Percentiles rank a stretch among this genome's conserved stretches.
phyloP scores from a whole-genome alignment of 2,113 vertebrate genomes.

The Solenodon paradoxus region DNA sequence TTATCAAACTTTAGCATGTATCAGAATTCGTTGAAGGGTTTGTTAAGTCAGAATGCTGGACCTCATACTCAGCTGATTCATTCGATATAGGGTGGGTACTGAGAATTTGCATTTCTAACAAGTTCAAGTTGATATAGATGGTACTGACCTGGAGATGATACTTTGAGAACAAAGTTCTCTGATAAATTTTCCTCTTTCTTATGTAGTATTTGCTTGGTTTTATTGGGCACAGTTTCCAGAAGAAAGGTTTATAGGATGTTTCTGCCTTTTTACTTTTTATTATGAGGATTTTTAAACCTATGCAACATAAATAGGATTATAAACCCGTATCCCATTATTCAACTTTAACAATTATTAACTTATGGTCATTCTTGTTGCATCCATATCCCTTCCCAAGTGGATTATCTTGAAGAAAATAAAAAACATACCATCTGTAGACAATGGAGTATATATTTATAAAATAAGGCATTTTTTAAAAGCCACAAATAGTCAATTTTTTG shows the following conservation, averaged over 20 bases:
- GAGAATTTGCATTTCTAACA: background rate
- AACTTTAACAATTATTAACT: background rate
- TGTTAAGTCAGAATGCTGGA: background rate
- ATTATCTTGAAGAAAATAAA: background rate
- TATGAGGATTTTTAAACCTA: slow-evolving; percentile 2
- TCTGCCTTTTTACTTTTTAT: background rate
- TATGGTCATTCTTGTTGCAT: background rate
- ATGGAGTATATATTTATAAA: background rate
- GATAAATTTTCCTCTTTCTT: background rate
- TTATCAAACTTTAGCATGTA: background rate
- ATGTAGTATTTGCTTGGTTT: slow-evolving; percentile 4
- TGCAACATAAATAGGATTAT: background rate
- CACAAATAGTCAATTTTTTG: background rate
- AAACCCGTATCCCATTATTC: background rate
- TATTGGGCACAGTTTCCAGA: background rate
- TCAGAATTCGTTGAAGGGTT: background rate
- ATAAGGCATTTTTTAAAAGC: background rate
- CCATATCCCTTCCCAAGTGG: background rate
- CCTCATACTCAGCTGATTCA: background rate
- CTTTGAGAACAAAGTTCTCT: background rate
- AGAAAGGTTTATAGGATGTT: background rate
- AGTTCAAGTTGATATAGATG: background rate
- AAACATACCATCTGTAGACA: background rate
- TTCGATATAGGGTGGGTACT: background rate
- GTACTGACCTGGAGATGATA: background rate